phyloP scores from a whole-genome alignment of 2,888 invertebrate species.

The Tryphoninae sp. region DNA sequence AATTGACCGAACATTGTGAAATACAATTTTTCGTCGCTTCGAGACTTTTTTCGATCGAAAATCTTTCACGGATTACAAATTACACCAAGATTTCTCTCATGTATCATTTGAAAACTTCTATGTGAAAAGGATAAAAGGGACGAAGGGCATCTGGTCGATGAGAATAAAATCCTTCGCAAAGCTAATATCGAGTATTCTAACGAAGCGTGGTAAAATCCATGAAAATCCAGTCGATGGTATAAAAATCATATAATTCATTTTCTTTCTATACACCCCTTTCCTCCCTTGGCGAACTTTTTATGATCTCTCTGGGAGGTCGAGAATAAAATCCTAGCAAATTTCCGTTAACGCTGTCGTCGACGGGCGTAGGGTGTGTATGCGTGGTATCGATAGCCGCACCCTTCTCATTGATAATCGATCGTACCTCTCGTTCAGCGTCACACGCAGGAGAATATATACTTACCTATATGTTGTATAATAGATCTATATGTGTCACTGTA shows the following conservation, averaged over 20 bases:
- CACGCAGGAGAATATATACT: slow-evolving; percentile 35
- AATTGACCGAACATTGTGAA: too few species aligned
- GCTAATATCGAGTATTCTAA: slow-evolving; percentile 39
- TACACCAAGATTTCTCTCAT: too few species aligned
- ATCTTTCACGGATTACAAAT: too few species aligned
- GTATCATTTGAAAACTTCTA: too few species aligned
- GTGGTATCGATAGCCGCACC: slow-evolving; percentile 39
- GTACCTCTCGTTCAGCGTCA: slow-evolving; percentile 44
- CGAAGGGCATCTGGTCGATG: too few species aligned
- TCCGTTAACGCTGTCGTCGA: slow-evolving; percentile 15
- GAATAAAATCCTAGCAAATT: slow-evolving; percentile 41
- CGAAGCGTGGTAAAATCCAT: neutral
- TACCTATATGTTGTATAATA: neutral
- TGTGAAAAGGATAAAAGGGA: too few species aligned
- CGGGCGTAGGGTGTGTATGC: slow-evolving; percentile 19
- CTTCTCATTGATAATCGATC: slow-evolving; percentile 48
- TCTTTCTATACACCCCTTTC: neutral
- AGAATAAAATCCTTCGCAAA: neutral
- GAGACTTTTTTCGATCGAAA: too few species aligned
- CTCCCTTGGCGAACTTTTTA: neutral
- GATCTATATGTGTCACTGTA: slow-evolving; percentile 13
- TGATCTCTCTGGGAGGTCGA: neutral
- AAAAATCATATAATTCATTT: slow-evolving; percentile 7
- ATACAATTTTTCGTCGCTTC: too few species aligned
- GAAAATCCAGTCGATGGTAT: slow-evolving; percentile 12